Percentiles rank a stretch among this genome's conserved stretches.
phyloP scores from a whole-genome alignment of 2,113 vertebrate genomes.

The Atlantisia rogersi region DNA sequence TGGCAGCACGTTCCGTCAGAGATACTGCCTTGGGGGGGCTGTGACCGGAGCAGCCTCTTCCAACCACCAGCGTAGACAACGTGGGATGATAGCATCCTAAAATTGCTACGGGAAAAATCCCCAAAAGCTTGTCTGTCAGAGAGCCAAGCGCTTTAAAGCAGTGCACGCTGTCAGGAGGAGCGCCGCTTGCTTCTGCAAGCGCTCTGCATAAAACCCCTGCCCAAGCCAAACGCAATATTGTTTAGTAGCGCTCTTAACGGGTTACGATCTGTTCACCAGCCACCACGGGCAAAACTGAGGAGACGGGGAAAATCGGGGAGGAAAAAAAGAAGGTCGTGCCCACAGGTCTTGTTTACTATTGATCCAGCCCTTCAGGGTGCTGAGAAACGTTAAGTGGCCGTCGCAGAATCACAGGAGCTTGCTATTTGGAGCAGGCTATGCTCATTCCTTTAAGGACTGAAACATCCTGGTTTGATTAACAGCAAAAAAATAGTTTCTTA shows the following conservation, averaged over 20 bases:
- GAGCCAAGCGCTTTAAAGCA: neutral
- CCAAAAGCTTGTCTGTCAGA: neutral
- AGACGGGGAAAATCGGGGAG: neutral
- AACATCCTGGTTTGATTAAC: slow-evolving; percentile 49
- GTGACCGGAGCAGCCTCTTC: accelerated
- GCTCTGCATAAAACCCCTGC: accelerated
- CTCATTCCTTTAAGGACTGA: slow-evolving; percentile 2
- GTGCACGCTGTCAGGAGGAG: neutral
- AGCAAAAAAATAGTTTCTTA: neutral
- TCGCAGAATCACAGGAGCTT: neutral
- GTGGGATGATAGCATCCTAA: neutral
- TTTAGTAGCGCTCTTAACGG: neutral
- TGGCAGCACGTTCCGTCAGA: accelerated
- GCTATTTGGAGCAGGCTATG: accelerated
- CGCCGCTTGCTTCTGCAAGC: neutral
- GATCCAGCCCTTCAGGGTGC: neutral
- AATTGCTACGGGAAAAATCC: neutral
- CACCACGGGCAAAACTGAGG: neutral
- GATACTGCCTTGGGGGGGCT: accelerated
- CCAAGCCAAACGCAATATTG: neutral
- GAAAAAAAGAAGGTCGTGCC: neutral
- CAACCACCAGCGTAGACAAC: accelerated
- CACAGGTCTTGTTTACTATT: slow-evolving; percentile 1
- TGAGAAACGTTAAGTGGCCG: neutral
- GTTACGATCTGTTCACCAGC: neutral